Percentiles rank a stretch among this genome's conserved stretches.
Evolutionary conservation across 2,888 invertebrate species (phyloP).

Genomic region (Capitulum mitella): DNA sequence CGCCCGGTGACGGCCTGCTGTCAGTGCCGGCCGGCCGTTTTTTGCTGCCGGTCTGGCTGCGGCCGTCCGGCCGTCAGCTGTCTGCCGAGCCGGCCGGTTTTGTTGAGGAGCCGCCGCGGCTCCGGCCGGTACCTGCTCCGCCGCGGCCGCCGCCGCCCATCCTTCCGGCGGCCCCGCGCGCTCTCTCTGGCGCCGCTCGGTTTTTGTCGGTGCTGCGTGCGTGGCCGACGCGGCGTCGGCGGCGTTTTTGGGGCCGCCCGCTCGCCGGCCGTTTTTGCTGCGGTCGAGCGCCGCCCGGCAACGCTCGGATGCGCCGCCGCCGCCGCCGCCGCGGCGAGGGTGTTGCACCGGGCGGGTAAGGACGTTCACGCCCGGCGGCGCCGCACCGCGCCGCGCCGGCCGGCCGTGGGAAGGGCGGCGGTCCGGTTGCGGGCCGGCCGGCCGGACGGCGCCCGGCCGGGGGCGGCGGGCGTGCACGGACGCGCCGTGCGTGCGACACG

Average conservation of each 20-base stretch:
- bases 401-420: slow-evolving; percentile 1
- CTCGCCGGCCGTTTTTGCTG: not conserved
- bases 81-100: not conserved
- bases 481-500: no score
- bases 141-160: not conserved
- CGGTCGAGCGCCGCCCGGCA: not conserved
- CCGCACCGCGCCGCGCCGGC: not conserved
- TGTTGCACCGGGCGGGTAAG: slow-evolving; percentile 1
- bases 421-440: not conserved
- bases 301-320: not conserved
- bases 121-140: no score
- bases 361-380: not conserved
- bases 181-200: no score
- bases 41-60: not conserved
- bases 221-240: not conserved
- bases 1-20: no score
- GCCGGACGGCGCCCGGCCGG: not conserved
- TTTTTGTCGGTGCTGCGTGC: not conserved
- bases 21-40: not conserved
- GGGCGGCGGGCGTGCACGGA: not conserved
- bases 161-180: not conserved
- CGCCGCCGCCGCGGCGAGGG: not conserved
- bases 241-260: not conserved
- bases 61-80: no score
- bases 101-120: not conserved